Conservation (phyloP, 2,113 vertebrate genomes). For the Psettodes erumei region DNA sequence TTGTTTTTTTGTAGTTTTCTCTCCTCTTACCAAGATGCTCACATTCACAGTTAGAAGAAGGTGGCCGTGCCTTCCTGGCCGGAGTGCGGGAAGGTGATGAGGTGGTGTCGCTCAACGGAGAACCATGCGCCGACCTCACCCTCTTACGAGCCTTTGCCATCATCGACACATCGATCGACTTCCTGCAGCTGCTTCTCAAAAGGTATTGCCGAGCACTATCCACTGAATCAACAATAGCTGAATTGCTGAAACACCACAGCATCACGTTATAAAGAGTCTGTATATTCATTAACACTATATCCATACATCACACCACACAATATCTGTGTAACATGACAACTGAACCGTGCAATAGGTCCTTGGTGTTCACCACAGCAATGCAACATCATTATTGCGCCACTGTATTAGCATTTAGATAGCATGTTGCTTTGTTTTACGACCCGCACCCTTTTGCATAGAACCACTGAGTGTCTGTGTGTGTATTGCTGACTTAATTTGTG, state of each 20-base stretch:
- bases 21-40: not conserved
- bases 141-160: constrained; percentile 87
- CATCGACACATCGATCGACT: constrained; percentile 86
- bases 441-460: constrained; percentile 39
- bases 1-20: no score
- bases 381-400: constrained; percentile 8
- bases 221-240: not conserved
- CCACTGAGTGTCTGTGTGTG: constrained; percentile 11
- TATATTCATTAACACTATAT: not conserved
- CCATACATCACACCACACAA: not conserved
- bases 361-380: not conserved
- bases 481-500: constrained; percentile 35
- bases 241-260: not conserved
- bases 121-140: constrained; percentile 87
- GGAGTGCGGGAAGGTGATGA: constrained; percentile 92
- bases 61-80: constrained; percentile 86
- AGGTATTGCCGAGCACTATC: constrained; percentile 81
- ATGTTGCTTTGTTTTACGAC: constrained; percentile 76
- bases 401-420: constrained; percentile 74
- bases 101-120: constrained; percentile 92
- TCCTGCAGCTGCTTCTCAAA: constrained; percentile 92
- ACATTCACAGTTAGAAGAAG: constrained; percentile 76
- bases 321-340: not conserved
- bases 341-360: not conserved
- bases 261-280: not conserved